These are phyloP conservation scores for Rapana venosa DNA, from an alignment of 2,888 invertebrate genomes.

Conservation along the genomic window DNA sequence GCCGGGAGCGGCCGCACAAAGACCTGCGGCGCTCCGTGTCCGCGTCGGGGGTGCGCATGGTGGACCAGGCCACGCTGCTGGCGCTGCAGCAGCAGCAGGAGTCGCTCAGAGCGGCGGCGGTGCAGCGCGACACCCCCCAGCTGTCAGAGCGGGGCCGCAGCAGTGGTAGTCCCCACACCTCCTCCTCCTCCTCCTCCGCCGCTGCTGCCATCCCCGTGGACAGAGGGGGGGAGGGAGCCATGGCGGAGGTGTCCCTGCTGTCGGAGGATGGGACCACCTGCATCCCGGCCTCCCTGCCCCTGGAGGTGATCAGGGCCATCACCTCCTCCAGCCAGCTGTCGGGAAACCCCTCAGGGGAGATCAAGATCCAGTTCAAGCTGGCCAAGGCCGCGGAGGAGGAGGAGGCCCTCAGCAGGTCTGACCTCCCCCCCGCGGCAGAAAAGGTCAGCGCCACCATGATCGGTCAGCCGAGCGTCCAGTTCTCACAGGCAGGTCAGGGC, in stretches of 20 bases:
- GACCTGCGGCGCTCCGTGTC: constrained; percentile 41
- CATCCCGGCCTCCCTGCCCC: constrained; percentile 42
- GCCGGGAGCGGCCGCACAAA: constrained; percentile 19
- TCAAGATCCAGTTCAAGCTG: constrained; percentile 68
- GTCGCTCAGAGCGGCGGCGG: background rate
- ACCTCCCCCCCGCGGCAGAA: background rate
- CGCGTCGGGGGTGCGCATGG: constrained; percentile 22
- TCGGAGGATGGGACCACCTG: constrained; percentile 28
- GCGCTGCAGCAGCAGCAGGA: constrained; percentile 21
- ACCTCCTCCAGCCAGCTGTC: constrained; percentile 39
- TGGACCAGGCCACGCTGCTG: constrained; percentile 19
- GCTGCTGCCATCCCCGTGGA: no score
- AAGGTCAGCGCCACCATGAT: constrained; percentile 28
- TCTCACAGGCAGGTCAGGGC: constrained; percentile 9
- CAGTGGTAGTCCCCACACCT: background rate
- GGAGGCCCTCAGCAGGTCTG: background rate
- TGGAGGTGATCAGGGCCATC: constrained; percentile 48
- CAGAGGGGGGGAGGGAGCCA: background rate
- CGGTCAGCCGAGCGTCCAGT: constrained; percentile 49
- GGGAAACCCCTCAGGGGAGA: constrained; percentile 57
- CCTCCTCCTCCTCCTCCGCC: background rate
- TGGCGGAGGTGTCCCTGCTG: constrained; percentile 33
- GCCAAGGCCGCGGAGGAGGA: constrained; percentile 47
- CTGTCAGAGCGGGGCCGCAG: background rate
- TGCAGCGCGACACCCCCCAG: background rate